Evolutionary conservation across 2,888 invertebrate genomes (phyloP), one percentile per base, ranked within the genome.

Genomic region (Dusona sp.): DNA sequence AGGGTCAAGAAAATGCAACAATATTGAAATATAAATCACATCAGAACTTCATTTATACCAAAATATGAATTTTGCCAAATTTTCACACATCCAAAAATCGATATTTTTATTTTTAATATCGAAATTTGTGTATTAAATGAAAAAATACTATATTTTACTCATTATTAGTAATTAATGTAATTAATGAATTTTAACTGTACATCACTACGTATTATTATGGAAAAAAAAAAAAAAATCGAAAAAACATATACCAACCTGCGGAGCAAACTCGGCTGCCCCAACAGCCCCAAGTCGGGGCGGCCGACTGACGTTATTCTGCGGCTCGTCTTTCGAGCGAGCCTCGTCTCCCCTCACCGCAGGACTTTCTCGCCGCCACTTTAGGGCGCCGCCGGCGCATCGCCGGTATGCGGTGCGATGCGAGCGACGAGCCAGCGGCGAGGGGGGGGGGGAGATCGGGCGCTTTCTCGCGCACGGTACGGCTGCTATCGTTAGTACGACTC

Each of bases 401-500:
- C 38, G 36, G 36, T 67, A 38, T 38, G 67, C 22, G 38, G 36
- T 22, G 9, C 67, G 84, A 48, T 79, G 74, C 67, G 83, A 84
- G 88, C 61, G 80, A 51, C 33, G 68, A 74, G 16, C 16, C 75
- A 64, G 64, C 38, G 38, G 8, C 22, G 57, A 4, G 16, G 29
- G 16, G 29, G 3, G 61, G 61, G 61, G 29, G 6, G 16, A 29
- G 61, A 25, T 25, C 29, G 61, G 29, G 7, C 3, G 61, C 29
- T 29, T 29, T 61, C 61, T 29, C 61, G 29, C 51, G 67, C 51
- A 78, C 45, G 36, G 19, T 25, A 22, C 70, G 45, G 22, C 45
- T 61, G 61, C 48, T 36, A 29, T 54, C 78, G 79, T 88, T 85
- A 91, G 91, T 91, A 89, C 87, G 90, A 88, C 88, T 90, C 90